phyloP scores from a whole-genome alignment of 2,797 vertebrate species.

The Xenopus petersii region DNA sequence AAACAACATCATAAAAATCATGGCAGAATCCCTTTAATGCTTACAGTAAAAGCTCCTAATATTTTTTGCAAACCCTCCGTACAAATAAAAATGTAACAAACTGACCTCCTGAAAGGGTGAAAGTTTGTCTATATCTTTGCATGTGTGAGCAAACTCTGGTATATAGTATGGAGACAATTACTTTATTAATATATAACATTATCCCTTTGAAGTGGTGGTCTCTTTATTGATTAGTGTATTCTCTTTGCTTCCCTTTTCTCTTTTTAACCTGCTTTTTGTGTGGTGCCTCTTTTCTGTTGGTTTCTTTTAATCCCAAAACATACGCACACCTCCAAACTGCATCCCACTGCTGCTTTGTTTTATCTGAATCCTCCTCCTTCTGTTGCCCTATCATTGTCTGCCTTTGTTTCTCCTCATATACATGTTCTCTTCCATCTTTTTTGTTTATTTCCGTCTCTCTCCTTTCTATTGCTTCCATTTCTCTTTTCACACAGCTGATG shows the following conservation, averaged over 20 bases:
- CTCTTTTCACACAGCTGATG: constrained; percentile 66
- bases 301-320: not conserved
- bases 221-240: constrained; percentile 39
- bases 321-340: not conserved
- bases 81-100: not conserved
- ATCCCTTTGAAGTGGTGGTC: constrained; percentile 3
- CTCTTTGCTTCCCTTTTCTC: constrained; percentile 28
- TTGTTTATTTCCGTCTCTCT: not conserved
- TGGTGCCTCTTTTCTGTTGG: not conserved
- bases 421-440: not conserved
- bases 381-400: not conserved
- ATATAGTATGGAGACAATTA: no score
- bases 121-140: constrained; percentile 21
- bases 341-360: not conserved
- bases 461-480: constrained; percentile 29
- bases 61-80: constrained; percentile 16
- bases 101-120: constrained; percentile 9
- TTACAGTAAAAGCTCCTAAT: constrained; percentile 15
- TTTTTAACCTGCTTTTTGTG: not conserved
- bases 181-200: not conserved
- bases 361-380: not conserved
- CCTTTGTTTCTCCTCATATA: not conserved
- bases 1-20: no score
- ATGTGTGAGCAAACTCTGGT: not conserved
- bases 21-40: no score